phyloP scores from a whole-genome alignment of 2,888 invertebrate genomes.

The Criorhina ranunculi region DNA sequence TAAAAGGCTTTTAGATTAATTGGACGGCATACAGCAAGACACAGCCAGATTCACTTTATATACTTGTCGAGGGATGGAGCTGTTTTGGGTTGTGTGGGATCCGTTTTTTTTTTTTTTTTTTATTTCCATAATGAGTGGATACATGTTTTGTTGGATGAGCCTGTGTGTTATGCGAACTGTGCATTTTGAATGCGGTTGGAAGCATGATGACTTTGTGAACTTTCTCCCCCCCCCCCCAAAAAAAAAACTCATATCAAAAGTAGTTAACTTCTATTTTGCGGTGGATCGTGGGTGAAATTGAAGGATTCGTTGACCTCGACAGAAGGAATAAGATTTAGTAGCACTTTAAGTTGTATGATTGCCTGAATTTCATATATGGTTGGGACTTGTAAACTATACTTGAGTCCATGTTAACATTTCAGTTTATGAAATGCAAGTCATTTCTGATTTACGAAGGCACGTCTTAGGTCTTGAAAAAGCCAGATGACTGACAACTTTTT shows the following conservation, averaged over 20 bases:
- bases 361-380: too few relatives aligned
- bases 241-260: constrained; percentile 45
- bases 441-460: too few relatives aligned
- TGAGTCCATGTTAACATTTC: too few relatives aligned
- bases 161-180: constrained; percentile 11
- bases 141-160: neutral
- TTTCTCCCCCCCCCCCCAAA: too few relatives aligned
- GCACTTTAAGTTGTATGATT: neutral
- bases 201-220: constrained; percentile 63
- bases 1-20: constrained; percentile 81
- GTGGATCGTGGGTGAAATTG: too few relatives aligned
- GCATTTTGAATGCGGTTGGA: constrained; percentile 42
- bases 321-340: neutral
- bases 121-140: neutral
- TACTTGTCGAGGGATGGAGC: neutral
- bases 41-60: constrained; percentile 48
- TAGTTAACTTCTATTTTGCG: constrained; percentile 16
- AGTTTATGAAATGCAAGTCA: too few relatives aligned
- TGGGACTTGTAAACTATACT: neutral
- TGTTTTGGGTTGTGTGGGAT: neutral
- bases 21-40: constrained; percentile 70
- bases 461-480: too few relatives aligned
- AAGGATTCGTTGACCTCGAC: constrained; percentile 20
- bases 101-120: neutral
- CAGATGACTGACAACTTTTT: too few relatives aligned